A percentile compares a stretch with the other conserved stretches of the same genome.
Conservation (phyloP, 2,888 invertebrate genomes). For the Embidobia sp. region DNA sequence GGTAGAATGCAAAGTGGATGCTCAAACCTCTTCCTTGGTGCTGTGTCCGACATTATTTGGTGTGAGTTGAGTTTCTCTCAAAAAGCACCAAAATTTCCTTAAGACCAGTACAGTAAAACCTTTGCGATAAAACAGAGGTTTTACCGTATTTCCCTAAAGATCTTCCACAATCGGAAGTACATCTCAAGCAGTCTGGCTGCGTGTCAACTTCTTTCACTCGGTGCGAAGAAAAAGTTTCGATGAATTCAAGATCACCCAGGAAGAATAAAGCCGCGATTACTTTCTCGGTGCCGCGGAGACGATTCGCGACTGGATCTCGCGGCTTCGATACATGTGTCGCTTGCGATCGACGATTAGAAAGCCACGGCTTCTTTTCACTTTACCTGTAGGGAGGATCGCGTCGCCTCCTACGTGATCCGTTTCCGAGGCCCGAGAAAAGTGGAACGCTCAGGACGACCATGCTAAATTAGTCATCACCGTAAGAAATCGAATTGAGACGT, state of each 20-base stretch:
- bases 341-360: conserved; percentile 75
- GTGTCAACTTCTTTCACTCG: too few relatives aligned
- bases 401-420: conserved; percentile 73
- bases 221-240: conserved; percentile 14
- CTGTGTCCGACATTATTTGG: conserved; percentile 94
- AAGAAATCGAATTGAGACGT: conserved; percentile 5
- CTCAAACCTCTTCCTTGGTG: conserved; percentile 94
- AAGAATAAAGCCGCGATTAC: conserved; percentile 41
- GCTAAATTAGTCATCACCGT: conserved; percentile 11
- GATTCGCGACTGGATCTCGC: conserved; percentile 35
- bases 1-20: conserved; percentile 96
- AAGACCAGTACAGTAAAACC: too few relatives aligned
- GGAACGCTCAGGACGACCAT: conserved; percentile 64
- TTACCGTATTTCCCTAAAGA: too few relatives aligned
- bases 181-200: too few relatives aligned
- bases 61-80: conserved; percentile 83
- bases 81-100: too few relatives aligned
- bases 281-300: conserved; percentile 31
- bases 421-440: conserved; percentile 71
- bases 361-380: conserved; percentile 72
- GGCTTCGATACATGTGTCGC: conserved; percentile 53
- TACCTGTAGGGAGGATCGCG: conserved; percentile 65
- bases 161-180: too few relatives aligned
- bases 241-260: conserved; percentile 23
- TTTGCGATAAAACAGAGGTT: too few relatives aligned